Evolutionary conservation across 2,113 vertebrate genomes (phyloP).

Genomic region (Callopanchax toddi): DNA sequence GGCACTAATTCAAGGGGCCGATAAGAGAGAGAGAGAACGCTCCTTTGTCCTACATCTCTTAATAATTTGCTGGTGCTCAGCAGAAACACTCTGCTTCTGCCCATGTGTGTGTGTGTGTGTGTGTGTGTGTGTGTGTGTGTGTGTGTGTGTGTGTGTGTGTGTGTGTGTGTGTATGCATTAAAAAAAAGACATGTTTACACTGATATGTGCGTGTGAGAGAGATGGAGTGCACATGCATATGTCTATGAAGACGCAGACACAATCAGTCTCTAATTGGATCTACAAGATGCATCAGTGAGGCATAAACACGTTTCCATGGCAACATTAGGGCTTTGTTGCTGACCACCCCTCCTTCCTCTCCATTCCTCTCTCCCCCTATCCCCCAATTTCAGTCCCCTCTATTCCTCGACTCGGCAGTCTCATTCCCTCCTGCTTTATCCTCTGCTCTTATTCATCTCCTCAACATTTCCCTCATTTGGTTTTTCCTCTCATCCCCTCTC

Average conservation of each 20-base stretch:
- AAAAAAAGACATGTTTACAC: not conserved
- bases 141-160: slow-evolving; percentile 2
- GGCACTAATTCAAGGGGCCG: slow-evolving; percentile 75
- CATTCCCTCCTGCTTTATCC: slow-evolving; percentile 71
- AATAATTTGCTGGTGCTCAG: slow-evolving; percentile 75
- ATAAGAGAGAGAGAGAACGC: slow-evolving; percentile 72
- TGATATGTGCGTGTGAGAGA: slow-evolving; percentile 1
- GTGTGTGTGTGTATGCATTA: slow-evolving; percentile 4
- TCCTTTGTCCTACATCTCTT: slow-evolving; percentile 75
- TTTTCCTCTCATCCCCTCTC: slow-evolving; percentile 27
- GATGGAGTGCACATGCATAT: slow-evolving; percentile 45
- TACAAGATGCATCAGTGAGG: slow-evolving; percentile 89
- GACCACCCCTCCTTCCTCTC: slow-evolving; percentile 53
- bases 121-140: slow-evolving; percentile 1
- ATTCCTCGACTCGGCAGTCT: slow-evolving; percentile 62
- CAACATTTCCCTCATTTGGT: slow-evolving; percentile 68
- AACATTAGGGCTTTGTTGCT: slow-evolving; percentile 77
- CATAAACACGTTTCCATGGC: slow-evolving; percentile 86
- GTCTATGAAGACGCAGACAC: slow-evolving; percentile 83
- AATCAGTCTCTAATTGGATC: slow-evolving; percentile 88
- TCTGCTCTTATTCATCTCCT: slow-evolving; percentile 74
- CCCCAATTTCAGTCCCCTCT: slow-evolving; percentile 55
- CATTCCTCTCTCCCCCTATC: slow-evolving; percentile 37
- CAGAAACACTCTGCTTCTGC: slow-evolving; percentile 66
- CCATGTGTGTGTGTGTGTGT: slow-evolving; percentile 8